phyloP scores from a whole-genome alignment of 2,113 vertebrate species.

The Callorhinus ursinus region DNA sequence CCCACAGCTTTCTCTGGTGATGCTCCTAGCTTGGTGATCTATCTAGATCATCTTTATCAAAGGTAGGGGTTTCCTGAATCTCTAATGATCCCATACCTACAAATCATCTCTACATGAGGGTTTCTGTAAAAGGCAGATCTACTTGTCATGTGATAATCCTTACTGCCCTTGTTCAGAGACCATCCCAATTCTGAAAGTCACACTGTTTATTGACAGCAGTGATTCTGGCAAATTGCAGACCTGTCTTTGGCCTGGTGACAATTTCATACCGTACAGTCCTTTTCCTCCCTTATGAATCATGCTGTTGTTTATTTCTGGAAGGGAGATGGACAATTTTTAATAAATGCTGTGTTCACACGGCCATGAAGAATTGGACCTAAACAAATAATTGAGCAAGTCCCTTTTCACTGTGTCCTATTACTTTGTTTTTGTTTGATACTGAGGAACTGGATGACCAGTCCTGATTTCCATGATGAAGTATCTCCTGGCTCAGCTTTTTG shows the following conservation, averaged over 20 bases:
- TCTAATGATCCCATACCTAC: not conserved
- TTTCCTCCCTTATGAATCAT: conserved; percentile 24
- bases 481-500: not conserved
- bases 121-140: not conserved
- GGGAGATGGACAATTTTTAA: not conserved
- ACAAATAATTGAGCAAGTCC: not conserved
- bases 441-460: not conserved
- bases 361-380: not conserved
- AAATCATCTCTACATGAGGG: not conserved
- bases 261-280: not conserved
- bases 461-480: not conserved
- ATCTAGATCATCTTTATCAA: not conserved
- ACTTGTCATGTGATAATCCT: not conserved
- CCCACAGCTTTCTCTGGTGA: not conserved
- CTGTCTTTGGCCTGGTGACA: not conserved
- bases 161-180: conserved; percentile 4
- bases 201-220: not conserved
- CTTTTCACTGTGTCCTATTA: not conserved
- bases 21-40: not conserved
- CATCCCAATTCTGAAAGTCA: not conserved
- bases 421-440: not conserved
- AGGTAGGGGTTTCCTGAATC: not conserved
- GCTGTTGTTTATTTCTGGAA: conserved; percentile 38
- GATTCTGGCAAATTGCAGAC: not conserved
- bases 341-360: not conserved